These are phyloP conservation scores for Cerastoderma edule DNA, from an alignment of 2,888 invertebrate species.

Conservation along the genomic window DNA sequence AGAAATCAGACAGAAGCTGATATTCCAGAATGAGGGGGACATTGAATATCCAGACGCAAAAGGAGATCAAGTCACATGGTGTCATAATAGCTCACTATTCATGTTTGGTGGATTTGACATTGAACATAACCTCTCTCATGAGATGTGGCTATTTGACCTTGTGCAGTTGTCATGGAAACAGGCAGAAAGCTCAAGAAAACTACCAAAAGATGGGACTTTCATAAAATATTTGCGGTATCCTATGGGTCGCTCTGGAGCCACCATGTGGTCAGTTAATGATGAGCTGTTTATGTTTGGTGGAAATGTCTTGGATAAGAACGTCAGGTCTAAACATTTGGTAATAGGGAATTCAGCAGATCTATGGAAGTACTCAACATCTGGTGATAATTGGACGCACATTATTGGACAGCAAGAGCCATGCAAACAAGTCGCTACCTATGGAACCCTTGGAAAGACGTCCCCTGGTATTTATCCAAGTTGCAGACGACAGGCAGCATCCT, in stretches of 20 bases:
- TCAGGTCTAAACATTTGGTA: conserved; percentile 59
- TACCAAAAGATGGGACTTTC: conserved; percentile 50
- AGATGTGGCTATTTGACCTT: conserved; percentile 73
- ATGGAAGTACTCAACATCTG: conserved; percentile 64
- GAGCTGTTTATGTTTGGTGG: conserved; percentile 75
- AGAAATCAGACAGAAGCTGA: conserved; percentile 43
- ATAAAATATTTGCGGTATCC: conserved; percentile 56
- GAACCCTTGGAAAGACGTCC: conserved; percentile 30
- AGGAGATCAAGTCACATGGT: conserved; percentile 74
- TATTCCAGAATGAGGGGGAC: conserved; percentile 26
- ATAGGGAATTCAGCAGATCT: conserved; percentile 70
- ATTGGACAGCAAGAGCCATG: conserved; percentile 52
- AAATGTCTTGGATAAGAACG: conserved; percentile 59
- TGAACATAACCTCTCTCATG: conserved; percentile 61
- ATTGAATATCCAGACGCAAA: conserved; percentile 54
- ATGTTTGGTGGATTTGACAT: conserved; percentile 72
- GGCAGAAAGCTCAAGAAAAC: conserved; percentile 46
- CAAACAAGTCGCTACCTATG: conserved; percentile 52
- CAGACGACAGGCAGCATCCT: conserved; percentile 65
- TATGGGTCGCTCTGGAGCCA: conserved; percentile 67
- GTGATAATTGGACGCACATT: conserved; percentile 64
- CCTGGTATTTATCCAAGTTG: conserved; percentile 65
- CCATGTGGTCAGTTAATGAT: conserved; percentile 59
- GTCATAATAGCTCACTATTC: conserved; percentile 59
- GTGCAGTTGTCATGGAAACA: conserved; percentile 65